Conservation (phyloP, 2,113 vertebrate species). For the Istiophorus platypterus region DNA sequence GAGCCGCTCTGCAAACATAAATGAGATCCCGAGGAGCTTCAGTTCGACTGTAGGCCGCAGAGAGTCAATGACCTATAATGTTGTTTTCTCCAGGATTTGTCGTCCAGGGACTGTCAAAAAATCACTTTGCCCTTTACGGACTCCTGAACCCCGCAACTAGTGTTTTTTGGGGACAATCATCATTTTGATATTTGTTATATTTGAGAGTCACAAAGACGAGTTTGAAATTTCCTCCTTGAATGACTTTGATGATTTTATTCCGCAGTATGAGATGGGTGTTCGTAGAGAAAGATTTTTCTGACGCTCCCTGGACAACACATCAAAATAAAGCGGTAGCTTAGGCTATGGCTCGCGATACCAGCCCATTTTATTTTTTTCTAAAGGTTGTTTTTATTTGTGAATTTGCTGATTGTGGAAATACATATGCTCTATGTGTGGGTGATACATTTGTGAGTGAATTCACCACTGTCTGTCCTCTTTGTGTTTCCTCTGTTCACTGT, state of each 20-base stretch:
- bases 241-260: neutral
- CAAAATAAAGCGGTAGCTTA: neutral
- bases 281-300: neutral
- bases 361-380: neutral
- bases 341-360: constrained; percentile 5
- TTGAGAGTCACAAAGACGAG: constrained; percentile 28
- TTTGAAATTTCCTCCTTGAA: neutral
- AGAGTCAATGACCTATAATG: neutral
- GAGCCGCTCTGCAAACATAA: constrained; percentile 26
- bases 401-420: constrained; percentile 17
- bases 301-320: constrained; percentile 9
- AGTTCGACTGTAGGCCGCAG: neutral
- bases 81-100: constrained; percentile 38
- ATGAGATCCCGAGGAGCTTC: neutral
- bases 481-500: constrained; percentile 41
- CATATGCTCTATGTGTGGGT: neutral
- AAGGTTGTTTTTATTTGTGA: constrained; percentile 25
- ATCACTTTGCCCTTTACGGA: neutral
- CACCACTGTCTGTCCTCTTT: constrained; percentile 11
- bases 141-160: neutral
- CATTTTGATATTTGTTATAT: constrained; percentile 21
- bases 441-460: constrained; percentile 20
- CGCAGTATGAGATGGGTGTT: neutral
- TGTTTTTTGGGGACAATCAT: constrained; percentile 69
- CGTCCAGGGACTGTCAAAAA: constrained; percentile 22